A percentile compares a stretch with the other conserved stretches of the same genome.
These are phyloP conservation scores for Andrena bucephala DNA, from an alignment of 2,888 invertebrate species.

Conservation along the genomic window DNA sequence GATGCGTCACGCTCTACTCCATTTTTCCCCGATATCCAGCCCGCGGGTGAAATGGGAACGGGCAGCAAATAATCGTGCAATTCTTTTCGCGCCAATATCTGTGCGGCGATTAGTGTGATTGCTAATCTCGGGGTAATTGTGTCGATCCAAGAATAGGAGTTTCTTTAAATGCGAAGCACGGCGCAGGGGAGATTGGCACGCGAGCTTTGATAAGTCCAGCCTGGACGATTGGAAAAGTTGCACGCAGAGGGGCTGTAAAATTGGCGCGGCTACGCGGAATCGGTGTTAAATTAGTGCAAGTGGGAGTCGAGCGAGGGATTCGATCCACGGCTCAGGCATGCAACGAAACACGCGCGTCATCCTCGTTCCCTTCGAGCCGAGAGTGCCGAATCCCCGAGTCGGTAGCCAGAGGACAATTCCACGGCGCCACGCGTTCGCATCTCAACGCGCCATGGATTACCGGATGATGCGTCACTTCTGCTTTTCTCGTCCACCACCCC, in stretches of 20 bases:
- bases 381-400: slow-evolving; percentile 16
- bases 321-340: slow-evolving; percentile 9
- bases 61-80: slow-evolving; percentile 2
- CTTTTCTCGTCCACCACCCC: slow-evolving; percentile 21
- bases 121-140: background rate
- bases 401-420: slow-evolving; percentile 40
- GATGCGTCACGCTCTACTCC: slow-evolving; percentile 46
- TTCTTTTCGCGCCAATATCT: background rate
- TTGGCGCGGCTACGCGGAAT: background rate
- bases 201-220: background rate
- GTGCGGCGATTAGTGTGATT: background rate
- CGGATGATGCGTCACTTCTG: slow-evolving; percentile 61
- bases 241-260: background rate
- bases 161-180: background rate
- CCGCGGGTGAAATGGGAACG: background rate
- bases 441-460: slow-evolving; percentile 48
- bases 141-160: background rate
- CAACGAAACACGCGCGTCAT: slow-evolving; percentile 37
- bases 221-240: background rate
- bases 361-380: slow-evolving; percentile 24
- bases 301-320: background rate
- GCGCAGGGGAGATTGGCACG: background rate
- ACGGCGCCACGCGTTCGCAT: slow-evolving; percentile 58
- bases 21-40: slow-evolving; percentile 26
- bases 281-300: background rate